Base-by-base conservation (phyloP, 1,140 invertebrate genomes). In the Meloidogyne floridensis region DNA sequence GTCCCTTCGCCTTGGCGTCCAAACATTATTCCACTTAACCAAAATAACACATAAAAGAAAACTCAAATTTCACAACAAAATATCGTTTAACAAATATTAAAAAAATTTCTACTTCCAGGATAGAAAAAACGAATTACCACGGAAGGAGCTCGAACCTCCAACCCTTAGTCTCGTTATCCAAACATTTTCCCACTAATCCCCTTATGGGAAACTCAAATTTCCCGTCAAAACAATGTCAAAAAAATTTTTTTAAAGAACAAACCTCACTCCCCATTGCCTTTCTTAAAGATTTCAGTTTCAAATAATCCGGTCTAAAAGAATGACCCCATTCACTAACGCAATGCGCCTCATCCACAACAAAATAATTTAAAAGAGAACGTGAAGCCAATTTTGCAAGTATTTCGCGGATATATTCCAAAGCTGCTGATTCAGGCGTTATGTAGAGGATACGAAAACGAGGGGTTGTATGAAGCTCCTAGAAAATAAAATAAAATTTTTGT, bases 261-360 rank as follows among this genome's bases (percentile, higher is more conserved):
- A 79, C 77, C 69, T 79, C 18, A 3, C 43, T 72, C 90, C 94
- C 94, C 84, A 92, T 93, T 76, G 92, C 91, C 59, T 18, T 65
- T 83, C 94, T 91, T 10, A 97, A 90, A 18, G 92, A 86, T 9
- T 94, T 95, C 3, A 98, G 91, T 91, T 94, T 95, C 4, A 97
- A 92, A 91, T 98, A 98, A 91, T 98, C 95, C 0, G 92, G 91
- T 72, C 92, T 85, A 81, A 99, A 99, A 91, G 98, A 97, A 90
- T 98, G 95, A 32, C 96, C 98, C 96, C 96, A 98, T 88, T 98
- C 81, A 80, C 91, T 91, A 51, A 94, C 93, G 91, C 94, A 94
- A 87, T 94, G 94, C 13, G 93, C 94, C 90, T 94, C 94, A 90
- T 94, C 94, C 79, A 94, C 93, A 10, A 94, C 93, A 90, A 94